Conservation (phyloP, 1,140 invertebrate species). For the Solen grandis region DNA sequence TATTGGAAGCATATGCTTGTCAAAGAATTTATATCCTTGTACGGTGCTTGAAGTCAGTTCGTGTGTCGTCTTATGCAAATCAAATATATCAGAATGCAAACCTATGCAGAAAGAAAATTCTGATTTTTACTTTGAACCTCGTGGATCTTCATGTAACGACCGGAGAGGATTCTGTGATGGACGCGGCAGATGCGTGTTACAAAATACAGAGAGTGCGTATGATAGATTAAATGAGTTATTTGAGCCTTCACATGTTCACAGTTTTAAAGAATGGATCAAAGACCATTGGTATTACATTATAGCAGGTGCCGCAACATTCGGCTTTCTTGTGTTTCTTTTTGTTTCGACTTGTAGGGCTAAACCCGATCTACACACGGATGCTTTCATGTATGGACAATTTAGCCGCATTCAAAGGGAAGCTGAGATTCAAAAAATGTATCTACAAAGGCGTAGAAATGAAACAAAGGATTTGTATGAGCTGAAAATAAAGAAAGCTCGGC, state of each 20-base stretch:
- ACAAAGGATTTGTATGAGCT: slow-evolving; percentile 17
- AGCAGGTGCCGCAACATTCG: slow-evolving; percentile 15
- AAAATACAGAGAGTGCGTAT: slow-evolving; percentile 34
- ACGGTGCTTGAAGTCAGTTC: slow-evolving; percentile 56
- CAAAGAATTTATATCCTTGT: slow-evolving; percentile 54
- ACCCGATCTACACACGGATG: slow-evolving; percentile 30
- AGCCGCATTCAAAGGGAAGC: slow-evolving; percentile 33
- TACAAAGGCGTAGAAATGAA: slow-evolving; percentile 19
- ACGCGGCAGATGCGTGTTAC: slow-evolving; percentile 51
- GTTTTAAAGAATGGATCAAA: slow-evolving; percentile 58
- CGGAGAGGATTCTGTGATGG: slow-evolving; percentile 63
- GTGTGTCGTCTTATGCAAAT: no score
- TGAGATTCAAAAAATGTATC: slow-evolving; percentile 28
- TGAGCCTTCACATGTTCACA: slow-evolving; percentile 33
- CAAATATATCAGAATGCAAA: no score
- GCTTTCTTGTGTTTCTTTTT: slow-evolving; percentile 29
- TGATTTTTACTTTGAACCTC: background rate
- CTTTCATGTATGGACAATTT: slow-evolving; percentile 54
- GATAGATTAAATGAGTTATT: slow-evolving; percentile 55
- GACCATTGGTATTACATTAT: slow-evolving; percentile 69
- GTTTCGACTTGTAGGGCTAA: slow-evolving; percentile 1
- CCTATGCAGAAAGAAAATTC: slow-evolving; percentile 46
- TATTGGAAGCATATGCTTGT: slow-evolving; percentile 58
- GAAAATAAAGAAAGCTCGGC: slow-evolving; percentile 14
- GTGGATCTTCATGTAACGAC: slow-evolving; percentile 58